phyloP scores from a whole-genome alignment of 2,888 invertebrate species.

The Lithodes maja region DNA sequence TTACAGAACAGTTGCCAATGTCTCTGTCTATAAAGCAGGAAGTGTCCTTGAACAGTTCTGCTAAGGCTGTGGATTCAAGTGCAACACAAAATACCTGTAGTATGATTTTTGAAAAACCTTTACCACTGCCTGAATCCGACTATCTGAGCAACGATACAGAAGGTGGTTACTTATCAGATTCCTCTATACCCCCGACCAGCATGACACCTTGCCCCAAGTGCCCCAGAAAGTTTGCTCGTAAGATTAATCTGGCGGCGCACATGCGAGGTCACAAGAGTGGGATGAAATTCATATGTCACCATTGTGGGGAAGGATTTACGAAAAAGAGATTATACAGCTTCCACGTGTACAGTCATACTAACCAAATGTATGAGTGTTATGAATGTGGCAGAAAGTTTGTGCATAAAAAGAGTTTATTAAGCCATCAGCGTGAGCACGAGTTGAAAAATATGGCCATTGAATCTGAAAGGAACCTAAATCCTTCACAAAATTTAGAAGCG shows the following conservation, averaged over 20 bases:
- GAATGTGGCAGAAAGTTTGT: slow-evolving; percentile 4
- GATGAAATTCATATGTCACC: neutral
- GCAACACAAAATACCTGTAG: too few species aligned
- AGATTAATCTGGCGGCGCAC: neutral
- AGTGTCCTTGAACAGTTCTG: too few species aligned
- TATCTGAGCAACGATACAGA: too few species aligned
- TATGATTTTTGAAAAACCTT: too few species aligned
- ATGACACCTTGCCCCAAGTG: neutral
- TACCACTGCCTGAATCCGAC: too few species aligned
- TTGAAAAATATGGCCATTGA: neutral
- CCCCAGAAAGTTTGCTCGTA: neutral
- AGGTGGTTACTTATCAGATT: too few species aligned
- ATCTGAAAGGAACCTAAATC: neutral
- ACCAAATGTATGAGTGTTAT: slow-evolving; percentile 6
- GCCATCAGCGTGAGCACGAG: neutral
- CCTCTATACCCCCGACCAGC: neutral
- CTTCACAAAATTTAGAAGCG: neutral
- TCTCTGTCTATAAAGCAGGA: too few species aligned
- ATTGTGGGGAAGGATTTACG: neutral
- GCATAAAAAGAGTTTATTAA: neutral
- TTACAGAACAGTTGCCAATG: too few species aligned
- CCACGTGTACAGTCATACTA: neutral
- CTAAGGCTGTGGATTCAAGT: too few species aligned
- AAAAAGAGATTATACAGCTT: neutral
- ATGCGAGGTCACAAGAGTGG: neutral